Evolutionary conservation across 2,797 vertebrate species (phyloP), one percentile per base, ranked within the genome.

Genomic region (Haliaeetus albicilla): DNA sequence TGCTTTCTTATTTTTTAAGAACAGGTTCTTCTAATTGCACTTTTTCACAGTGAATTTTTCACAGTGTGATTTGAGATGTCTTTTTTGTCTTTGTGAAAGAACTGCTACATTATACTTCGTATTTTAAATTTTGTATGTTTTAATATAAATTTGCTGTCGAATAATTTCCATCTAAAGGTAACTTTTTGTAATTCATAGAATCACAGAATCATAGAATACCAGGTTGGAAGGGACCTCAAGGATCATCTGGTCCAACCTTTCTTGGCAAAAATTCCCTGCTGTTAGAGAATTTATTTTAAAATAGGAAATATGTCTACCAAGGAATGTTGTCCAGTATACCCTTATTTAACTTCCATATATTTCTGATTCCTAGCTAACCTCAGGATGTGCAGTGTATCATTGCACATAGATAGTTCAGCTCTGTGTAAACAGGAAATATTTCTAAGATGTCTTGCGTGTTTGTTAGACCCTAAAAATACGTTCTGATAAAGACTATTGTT

Each of bases 401-500:
- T 95, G 92, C 89, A 93, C 95, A 96, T n/a, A 91, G 94, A 95
- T 87, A 96, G 88, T 89, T 92, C 94, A 82, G 49, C 91, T 97
- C 87, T 77, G 69, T 96, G 96, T 98, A 98, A 98, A 98, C 98
- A 98, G 98, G 98, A 98, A 98, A 98, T 97, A 95, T 89, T 96
- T 97, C 98, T 93, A 97, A 98, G 98, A 98, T 95, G 95, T 97
- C 91, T 96, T 97, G 96, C 96, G 56, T 84, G 51, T 93, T 97
- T 97, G 96, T 88, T 93, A 87, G 61, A 93, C 96, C 97, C 97
- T 98, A 98, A 98, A 98, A 97, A 98, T 98, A 98, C 57, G 2
- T 51, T 28, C 92, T 96, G 98, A 98, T 98, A 98, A 98, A 97
- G 86, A 86, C 98, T 93, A 98, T 98, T 98, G 98, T 98, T 97